phyloP scores from a whole-genome alignment of 2,888 invertebrate species.

The Hirtodrosophila trivittata region DNA sequence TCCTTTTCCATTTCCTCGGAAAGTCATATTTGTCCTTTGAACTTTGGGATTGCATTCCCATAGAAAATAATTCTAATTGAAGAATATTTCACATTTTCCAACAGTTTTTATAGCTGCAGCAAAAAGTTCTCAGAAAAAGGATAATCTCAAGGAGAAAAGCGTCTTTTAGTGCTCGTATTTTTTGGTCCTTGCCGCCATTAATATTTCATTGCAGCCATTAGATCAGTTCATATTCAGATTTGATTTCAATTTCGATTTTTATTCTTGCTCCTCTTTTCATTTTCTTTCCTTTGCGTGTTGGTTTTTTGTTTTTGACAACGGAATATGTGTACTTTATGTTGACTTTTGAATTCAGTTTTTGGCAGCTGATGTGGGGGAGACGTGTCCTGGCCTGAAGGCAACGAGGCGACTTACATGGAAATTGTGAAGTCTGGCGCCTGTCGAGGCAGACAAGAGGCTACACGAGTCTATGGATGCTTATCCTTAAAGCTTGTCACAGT shows the following conservation, averaged over 20 bases:
- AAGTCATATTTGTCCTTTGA: no score
- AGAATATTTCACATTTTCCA: no score
- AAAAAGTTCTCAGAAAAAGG: no score
- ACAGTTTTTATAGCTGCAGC: no score
- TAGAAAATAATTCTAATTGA: no score
- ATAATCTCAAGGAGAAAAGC: background rate
- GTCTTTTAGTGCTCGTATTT: background rate
- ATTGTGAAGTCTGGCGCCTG: conserved; percentile 46
- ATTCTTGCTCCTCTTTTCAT: background rate
- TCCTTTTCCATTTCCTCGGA: no score
- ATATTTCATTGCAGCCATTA: conserved; percentile 50
- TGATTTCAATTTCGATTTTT: conserved; percentile 48
- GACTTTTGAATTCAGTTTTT: conserved; percentile 44
- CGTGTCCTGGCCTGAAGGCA: background rate
- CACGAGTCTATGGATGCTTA: conserved; percentile 64
- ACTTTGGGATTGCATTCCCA: no score
- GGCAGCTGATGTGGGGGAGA: conserved; percentile 1
- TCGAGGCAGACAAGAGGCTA: conserved; percentile 43
- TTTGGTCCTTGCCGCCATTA: conserved; percentile 21
- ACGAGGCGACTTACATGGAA: conserved; percentile 40
- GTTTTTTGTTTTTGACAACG: conserved; percentile 12
- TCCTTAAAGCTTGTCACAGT: conserved; percentile 78
- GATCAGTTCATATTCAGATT: conserved; percentile 45
- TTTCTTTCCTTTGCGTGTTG: conserved; percentile 4
- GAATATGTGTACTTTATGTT: conserved; percentile 49